Conservation (phyloP, 53 echinoderm and acorn worm species). For the Henricia sp. region DNA sequence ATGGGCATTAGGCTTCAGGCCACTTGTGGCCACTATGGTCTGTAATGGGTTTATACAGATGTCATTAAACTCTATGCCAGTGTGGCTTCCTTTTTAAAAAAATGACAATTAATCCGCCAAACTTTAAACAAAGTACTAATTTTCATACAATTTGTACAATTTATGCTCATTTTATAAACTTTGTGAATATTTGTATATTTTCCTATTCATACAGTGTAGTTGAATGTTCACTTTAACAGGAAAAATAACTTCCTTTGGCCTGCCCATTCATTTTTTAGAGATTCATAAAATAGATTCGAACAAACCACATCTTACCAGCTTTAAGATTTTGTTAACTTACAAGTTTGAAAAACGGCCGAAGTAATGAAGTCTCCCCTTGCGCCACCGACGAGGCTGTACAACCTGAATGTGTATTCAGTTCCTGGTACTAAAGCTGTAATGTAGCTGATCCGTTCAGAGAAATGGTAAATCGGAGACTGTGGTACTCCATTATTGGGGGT, state of each 20-base stretch:
- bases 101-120: too few species aligned
- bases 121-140: neutral
- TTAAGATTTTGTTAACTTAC: too few species aligned
- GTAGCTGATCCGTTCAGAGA: neutral
- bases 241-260: too few species aligned
- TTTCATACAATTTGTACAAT: neutral
- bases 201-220: too few species aligned
- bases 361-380: conserved; percentile 7
- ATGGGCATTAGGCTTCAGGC: too few species aligned
- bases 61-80: neutral
- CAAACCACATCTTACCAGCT: neutral
- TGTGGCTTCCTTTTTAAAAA: too few species aligned
- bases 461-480: neutral
- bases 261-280: neutral
- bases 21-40: neutral
- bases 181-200: too few species aligned
- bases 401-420: conserved; percentile 8
- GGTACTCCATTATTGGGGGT: conserved; percentile 6
- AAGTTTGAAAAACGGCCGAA: conserved; percentile 23
- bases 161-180: too few species aligned
- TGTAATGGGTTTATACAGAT: neutral
- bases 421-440: neutral
- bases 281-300: neutral
- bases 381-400: neutral
- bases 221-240: too few species aligned